Conservation (phyloP, 2,113 vertebrate species). For the Carettochelys insculpta region DNA sequence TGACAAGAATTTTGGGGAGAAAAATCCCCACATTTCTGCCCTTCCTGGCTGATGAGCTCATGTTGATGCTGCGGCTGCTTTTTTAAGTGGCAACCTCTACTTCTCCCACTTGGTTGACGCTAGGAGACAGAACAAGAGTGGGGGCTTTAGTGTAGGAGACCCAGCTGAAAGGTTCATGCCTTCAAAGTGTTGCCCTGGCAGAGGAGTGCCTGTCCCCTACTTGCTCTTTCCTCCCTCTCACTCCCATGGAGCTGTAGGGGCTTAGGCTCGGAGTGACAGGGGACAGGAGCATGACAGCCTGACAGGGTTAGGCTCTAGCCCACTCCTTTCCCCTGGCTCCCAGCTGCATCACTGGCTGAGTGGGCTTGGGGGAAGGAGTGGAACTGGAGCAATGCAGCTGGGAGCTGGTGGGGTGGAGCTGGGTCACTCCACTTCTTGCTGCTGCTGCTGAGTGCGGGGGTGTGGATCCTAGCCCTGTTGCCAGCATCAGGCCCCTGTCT, state of each 20-base stretch:
- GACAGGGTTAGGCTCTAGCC: too few species aligned
- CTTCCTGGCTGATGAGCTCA: background rate
- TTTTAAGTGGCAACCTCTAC: background rate
- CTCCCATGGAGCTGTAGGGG: background rate
- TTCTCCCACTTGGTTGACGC: background rate
- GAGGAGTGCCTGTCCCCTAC: rapidly evolving
- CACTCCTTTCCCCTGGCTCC: too few species aligned
- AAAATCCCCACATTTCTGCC: background rate
- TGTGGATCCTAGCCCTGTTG: too few species aligned
- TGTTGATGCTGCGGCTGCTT: background rate
- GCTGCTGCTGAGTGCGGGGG: too few species aligned
- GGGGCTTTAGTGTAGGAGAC: background rate
- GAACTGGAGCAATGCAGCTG: too few species aligned
- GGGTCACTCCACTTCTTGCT: too few species aligned
- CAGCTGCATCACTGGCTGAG: too few species aligned
- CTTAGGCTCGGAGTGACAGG: too few species aligned
- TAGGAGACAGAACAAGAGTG: background rate
- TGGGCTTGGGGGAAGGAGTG: too few species aligned
- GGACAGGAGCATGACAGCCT: too few species aligned
- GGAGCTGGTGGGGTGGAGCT: too few species aligned
- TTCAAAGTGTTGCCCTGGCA: background rate
- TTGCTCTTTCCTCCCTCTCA: rapidly evolving
- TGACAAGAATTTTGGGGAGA: background rate
- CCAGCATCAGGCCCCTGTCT: too few species aligned
- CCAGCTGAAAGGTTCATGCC: rapidly evolving